Evolutionary conservation across 92 coral and sea anemone species (phyloP).

Genomic region (Palythoa grandis): DNA sequence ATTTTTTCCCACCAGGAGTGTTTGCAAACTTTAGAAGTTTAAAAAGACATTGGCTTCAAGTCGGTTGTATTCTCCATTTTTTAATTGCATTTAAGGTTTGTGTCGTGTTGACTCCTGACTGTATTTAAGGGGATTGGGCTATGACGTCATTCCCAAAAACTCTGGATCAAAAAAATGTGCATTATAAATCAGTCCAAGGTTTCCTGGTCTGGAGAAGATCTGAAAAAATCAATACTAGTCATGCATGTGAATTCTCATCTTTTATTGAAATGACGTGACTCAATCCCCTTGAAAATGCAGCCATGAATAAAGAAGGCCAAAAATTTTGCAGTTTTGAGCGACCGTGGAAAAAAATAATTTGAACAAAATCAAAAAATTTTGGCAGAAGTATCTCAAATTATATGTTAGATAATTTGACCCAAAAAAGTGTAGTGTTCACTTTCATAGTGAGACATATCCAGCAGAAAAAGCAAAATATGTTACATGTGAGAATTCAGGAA

Average conservation of each 20-base stretch:
- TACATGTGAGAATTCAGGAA: background rate
- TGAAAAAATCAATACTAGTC: background rate
- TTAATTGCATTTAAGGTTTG: background rate
- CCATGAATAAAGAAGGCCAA: slow-evolving; percentile 12
- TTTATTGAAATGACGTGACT: background rate
- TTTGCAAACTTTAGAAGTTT: background rate
- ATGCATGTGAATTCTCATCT: background rate
- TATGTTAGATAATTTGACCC: background rate
- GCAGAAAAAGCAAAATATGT: background rate
- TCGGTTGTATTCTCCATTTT: background rate
- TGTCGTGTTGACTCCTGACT: too few relatives aligned
- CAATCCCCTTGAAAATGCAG: slow-evolving; percentile 4
- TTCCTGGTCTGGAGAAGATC: background rate
- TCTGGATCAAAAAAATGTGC: background rate
- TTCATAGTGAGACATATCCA: background rate
- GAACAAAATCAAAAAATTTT: background rate
- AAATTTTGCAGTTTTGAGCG: background rate
- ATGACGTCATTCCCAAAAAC: too few relatives aligned
- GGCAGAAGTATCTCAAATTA: background rate
- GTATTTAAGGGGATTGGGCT: too few relatives aligned
- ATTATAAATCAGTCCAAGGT: background rate
- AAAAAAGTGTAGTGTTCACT: background rate
- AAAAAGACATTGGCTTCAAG: background rate
- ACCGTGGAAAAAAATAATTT: background rate
- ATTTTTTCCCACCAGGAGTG: background rate